A percentile compares a stretch with the other conserved stretches of the same genome.
phyloP scores from a whole-genome alignment of 2,113 vertebrate species.

The Tautogolabrus adspersus region DNA sequence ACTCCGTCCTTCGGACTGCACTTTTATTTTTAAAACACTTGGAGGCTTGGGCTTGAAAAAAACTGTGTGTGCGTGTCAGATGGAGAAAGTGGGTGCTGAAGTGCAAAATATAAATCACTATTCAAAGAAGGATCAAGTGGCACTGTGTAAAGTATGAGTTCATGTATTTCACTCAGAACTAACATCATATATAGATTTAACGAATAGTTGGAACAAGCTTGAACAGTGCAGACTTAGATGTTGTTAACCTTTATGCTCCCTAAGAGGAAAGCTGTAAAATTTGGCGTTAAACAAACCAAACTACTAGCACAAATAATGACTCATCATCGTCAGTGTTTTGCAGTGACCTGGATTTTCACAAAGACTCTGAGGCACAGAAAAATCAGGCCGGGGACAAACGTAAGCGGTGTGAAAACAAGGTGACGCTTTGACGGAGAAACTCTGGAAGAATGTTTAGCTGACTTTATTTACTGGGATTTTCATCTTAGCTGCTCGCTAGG shows the following conservation, averaged over 20 bases:
- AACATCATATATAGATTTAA: neutral
- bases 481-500: slow-evolving; percentile 24
- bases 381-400: neutral
- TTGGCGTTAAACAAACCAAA: neutral
- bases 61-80: too few species aligned
- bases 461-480: slow-evolving; percentile 32
- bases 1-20: too few species aligned
- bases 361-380: neutral
- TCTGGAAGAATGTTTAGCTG: slow-evolving; percentile 15
- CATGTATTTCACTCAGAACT: neutral
- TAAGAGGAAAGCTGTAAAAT: neutral
- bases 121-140: neutral
- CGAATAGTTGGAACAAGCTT: neutral
- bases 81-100: too few species aligned
- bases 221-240: neutral
- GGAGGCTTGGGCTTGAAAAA: too few species aligned
- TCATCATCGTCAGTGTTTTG: neutral
- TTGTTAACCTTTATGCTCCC: neutral
- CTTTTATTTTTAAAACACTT: too few species aligned
- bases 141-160: neutral
- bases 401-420: slow-evolving; percentile 15
- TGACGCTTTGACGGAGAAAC: slow-evolving; percentile 12
- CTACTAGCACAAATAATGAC: neutral
- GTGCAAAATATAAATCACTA: neutral
- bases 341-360: slow-evolving; percentile 13